Evolutionary conservation across 2,888 invertebrate genomes (phyloP).

Genomic region (Mythimna ferrago): DNA sequence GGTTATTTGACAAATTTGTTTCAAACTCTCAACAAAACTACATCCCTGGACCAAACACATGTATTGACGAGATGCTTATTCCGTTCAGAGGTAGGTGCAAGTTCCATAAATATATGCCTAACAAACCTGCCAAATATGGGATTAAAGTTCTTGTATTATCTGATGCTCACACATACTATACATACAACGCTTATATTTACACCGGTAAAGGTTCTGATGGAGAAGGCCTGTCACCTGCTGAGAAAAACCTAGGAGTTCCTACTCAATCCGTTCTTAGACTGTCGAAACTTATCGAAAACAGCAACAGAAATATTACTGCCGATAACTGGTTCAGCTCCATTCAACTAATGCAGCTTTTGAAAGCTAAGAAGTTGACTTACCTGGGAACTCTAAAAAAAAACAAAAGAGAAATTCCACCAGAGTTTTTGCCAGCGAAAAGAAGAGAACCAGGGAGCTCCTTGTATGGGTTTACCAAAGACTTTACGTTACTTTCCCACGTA

Average conservation of each 20-base stretch:
- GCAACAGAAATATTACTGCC: constrained; percentile 4
- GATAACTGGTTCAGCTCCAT: constrained; percentile 1
- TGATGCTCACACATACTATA: constrained; percentile 1
- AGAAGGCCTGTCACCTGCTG: neutral
- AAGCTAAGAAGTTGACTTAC: neutral
- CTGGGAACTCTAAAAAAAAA: constrained; percentile 1
- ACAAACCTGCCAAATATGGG: constrained; percentile 1
- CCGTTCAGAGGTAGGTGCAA: constrained; percentile 1
- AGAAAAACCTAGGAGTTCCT: neutral
- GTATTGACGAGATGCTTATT: neutral
- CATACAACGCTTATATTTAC: neutral
- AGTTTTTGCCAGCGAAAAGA: neutral
- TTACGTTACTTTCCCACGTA: too few species aligned
- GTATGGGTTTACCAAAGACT: too few species aligned
- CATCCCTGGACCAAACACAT: constrained; percentile 1
- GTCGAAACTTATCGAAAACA: constrained; percentile 1
- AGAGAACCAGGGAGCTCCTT: too few species aligned
- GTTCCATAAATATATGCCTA: constrained; percentile 1
- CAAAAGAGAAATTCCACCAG: too few species aligned
- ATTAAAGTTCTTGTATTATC: neutral
- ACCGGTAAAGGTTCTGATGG: constrained; percentile 1
- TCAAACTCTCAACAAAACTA: neutral
- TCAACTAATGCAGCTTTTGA: neutral
- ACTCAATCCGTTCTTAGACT: constrained; percentile 1
- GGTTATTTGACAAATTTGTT: neutral